Percentiles rank a stretch among this genome's conserved stretches.
Conservation (phyloP, 2,888 invertebrate genomes). For the Acanthosepion esculentum region DNA sequence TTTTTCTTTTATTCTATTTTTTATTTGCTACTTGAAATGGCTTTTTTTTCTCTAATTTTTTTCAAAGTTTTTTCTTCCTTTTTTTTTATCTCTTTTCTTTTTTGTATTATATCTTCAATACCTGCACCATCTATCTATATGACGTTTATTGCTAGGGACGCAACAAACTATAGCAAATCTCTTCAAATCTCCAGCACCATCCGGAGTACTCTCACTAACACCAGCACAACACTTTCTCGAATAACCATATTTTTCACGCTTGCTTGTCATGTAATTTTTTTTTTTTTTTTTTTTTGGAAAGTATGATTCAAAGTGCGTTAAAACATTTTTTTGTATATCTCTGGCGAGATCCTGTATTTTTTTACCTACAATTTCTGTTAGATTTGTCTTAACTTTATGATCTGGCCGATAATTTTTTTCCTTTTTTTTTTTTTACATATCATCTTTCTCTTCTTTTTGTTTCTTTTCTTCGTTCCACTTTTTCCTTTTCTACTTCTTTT, state of each 20-base stretch:
- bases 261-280: background rate
- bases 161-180: too few species aligned
- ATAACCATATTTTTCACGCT: background rate
- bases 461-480: too few species aligned
- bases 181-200: too few species aligned
- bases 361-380: too few species aligned
- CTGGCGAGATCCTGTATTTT: background rate
- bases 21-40: background rate
- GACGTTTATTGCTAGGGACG: too few species aligned
- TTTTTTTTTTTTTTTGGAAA: too few species aligned
- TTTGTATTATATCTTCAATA: too few species aligned
- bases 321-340: background rate
- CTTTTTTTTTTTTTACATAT: too few species aligned
- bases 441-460: background rate
- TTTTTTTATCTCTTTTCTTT: background rate
- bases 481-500: background rate
- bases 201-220: background rate
- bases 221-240: background rate
- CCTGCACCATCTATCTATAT: too few species aligned
- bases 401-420: too few species aligned
- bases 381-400: background rate
- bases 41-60: background rate
- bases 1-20: background rate
- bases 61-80: fast-evolving
- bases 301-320: background rate